Conservation (phyloP, 2,797 vertebrate species). For the Sebastes cheni region DNA sequence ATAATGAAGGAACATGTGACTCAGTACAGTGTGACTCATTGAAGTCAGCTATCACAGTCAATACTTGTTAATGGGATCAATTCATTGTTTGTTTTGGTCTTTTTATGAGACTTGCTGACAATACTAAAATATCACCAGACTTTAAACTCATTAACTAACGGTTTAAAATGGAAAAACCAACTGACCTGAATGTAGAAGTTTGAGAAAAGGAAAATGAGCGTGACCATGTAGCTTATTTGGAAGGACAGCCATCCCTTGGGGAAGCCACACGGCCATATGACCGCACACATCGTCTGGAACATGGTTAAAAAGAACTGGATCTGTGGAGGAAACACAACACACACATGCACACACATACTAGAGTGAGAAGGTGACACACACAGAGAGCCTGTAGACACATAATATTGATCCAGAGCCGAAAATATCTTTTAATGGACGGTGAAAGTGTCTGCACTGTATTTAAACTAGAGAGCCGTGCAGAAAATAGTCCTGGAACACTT, state of each 20-base stretch:
- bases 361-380: conserved; percentile 38
- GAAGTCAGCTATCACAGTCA: not conserved
- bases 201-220: conserved; percentile 91
- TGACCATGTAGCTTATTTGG: conserved; percentile 93
- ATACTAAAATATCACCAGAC: not conserved
- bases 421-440: conserved; percentile 36
- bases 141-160: not conserved
- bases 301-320: conserved; percentile 94
- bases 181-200: conserved; percentile 96
- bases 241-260: conserved; percentile 94
- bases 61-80: not conserved
- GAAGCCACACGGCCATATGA: conserved; percentile 92
- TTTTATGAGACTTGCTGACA: not conserved
- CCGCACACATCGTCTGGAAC: conserved; percentile 90
- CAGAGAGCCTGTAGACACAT: not conserved
- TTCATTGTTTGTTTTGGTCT: not conserved
- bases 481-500: not conserved
- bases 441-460: not conserved
- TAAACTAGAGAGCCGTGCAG: not conserved
- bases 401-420: conserved; percentile 46
- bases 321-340: conserved; percentile 74
- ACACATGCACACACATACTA: conserved; percentile 4
- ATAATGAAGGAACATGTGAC: not conserved
- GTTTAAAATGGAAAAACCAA: conserved; percentile 4
- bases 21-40: not conserved